Base-by-base conservation (phyloP, 2,797 vertebrate genomes). In the Pseudocheirus occidentalis region DNA sequence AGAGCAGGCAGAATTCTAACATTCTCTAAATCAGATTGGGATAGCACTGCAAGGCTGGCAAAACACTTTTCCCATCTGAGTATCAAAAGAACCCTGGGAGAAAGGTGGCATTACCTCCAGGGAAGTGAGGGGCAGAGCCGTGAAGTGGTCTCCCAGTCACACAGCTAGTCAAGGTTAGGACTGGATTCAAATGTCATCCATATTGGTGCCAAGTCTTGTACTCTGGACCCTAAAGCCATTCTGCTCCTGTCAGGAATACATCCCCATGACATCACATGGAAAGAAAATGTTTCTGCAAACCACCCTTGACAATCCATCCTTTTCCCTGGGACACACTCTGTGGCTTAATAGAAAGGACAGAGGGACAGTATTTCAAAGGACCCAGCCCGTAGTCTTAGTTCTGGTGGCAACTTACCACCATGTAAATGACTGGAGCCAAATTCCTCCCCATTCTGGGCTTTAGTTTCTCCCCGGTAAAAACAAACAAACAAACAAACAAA, bases 241-340 rank as follows among this genome's bases (percentile, higher is more conserved):
- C n/a, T 46, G 66, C n/a, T 81, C 95, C 34, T 46, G 58, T 1
- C 92, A 58, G 16, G 53, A 94, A 96, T 6, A 89, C 50, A 87
- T 81, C 54, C 66, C n/a, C n/a, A 24, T 81, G 66, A 73, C 5
- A 46, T 46, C 28, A 91, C 92, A 91, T 81, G 52, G 40, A 34
- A 89, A 89, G 55, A 90, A 96, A 81, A 54, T 90, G 18, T 53
- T 55, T 66, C 94, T 58, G 54, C 4, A 81, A n/a, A 14, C 66
- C 54, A 21, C 7, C 24, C 90, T 92, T 94, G 92, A 21, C 87
- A 92, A 66, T n/a, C 5, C 57, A 6, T 0, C 1, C 29, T 58
- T 81, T 81, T 24, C n/a, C n/a, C 66, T 81, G 21, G 21, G 66
- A 46, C 66, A 81, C n/a, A n/a, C 34, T 34, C 34, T 66, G 14